A percentile compares a stretch with the other conserved stretches of the same genome.
Conservation (phyloP, 2,113 vertebrate species). For the Cryptomyrus ogoouensis region DNA sequence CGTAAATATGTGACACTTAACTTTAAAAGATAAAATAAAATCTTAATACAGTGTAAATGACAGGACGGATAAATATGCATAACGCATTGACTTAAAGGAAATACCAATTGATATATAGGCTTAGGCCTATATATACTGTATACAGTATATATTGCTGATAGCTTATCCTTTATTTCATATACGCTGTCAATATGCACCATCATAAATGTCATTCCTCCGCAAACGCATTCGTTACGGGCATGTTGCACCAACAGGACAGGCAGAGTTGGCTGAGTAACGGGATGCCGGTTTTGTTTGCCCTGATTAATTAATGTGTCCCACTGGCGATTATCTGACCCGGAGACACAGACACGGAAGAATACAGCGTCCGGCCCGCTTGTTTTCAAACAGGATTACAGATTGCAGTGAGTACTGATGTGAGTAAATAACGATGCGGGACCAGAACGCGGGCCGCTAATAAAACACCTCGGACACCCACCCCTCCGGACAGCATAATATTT, state of each 20-base stretch:
- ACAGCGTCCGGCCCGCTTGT: constrained; percentile 10
- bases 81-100: background rate
- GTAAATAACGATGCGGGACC: constrained; percentile 45
- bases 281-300: constrained; percentile 26
- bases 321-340: constrained; percentile 26
- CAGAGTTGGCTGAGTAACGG: background rate
- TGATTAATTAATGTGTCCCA: constrained; percentile 37
- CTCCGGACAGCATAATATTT: constrained; percentile 44
- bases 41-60: background rate
- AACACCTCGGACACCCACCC: constrained; percentile 38
- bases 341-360: background rate
- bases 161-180: background rate
- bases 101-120: background rate
- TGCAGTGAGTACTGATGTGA: constrained; percentile 37
- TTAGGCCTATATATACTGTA: background rate
- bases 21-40: background rate
- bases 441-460: constrained; percentile 38
- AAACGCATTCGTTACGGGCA: background rate
- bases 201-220: background rate
- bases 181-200: background rate
- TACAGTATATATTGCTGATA: background rate
- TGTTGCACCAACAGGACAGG: background rate
- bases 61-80: background rate
- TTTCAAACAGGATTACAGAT: constrained; percentile 23
- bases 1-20: constrained; percentile 10